Base-by-base conservation (phyloP, 2,113 vertebrate species). In the Rhabdomys dilectus region DNA sequence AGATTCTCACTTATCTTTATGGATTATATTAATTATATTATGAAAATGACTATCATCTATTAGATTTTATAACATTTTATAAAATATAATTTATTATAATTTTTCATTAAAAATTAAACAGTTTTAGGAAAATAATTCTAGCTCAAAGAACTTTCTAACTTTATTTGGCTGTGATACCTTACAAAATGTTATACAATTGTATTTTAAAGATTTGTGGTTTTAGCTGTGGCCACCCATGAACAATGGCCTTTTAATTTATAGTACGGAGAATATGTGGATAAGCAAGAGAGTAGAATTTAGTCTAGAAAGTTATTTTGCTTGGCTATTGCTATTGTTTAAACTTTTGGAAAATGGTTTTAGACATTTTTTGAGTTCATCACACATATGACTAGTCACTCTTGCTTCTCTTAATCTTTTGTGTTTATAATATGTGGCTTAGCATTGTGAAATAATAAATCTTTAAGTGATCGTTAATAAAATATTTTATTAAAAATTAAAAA, bases 241-340 rank as follows among this genome's bases (percentile, higher is more conserved):
- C 4, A 89, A 39, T 86, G n/a, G 31, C 8, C 75, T 95, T 95
- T 92, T 76, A 96, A 91, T 92, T 92, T 93, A 86, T 60, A 17
- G 24, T 29, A 7, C 5, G 82, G 60, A 93, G 94, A 58, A 56
- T 89, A 10, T 62, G 10, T 86, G 45, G n/a, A 93, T 64, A 91
- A 90, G 76, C 48, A 64, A 86, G 26, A 95, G 11, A 96, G 93
- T 94, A 92, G 51, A 94, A 75, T 91, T 94, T 96, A 34, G 39
- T 72, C 1, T 51, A 72, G 73, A 91, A 26, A n/a, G 2, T 19
- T 81, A 53, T 89, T 96, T 96, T 82, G 15, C 21, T 90, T 96
- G 81, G 76, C 15, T 10, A 26, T 77, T 45, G 15, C 15, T 85
- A 16, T 92, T 89, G 78, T 76, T 96, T 96, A 77, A 95, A 62